Evolutionary conservation across 2,888 invertebrate species (phyloP).

Genomic region (Spilosoma lubricipeda): DNA sequence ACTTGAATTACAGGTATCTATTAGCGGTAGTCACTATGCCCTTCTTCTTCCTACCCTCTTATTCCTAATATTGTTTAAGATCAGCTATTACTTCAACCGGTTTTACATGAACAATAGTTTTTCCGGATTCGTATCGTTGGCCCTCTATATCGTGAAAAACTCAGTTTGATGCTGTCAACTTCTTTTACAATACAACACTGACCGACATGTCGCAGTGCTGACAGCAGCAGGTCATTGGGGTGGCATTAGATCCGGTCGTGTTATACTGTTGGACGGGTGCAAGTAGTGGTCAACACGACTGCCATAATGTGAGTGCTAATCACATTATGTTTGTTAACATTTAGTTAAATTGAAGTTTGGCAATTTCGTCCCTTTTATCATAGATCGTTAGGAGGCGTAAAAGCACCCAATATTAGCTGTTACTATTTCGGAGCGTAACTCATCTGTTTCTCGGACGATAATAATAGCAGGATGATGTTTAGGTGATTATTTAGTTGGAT

Average conservation of each 20-base stretch:
- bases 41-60: too few relatives aligned
- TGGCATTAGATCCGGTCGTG: not conserved
- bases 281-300: not conserved
- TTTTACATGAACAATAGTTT: too few relatives aligned
- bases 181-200: too few relatives aligned
- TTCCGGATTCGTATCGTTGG: too few relatives aligned
- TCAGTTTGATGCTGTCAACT: too few relatives aligned
- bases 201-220: not conserved
- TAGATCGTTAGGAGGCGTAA: not conserved
- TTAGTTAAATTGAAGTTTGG: too few relatives aligned
- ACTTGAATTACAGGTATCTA: too few relatives aligned
- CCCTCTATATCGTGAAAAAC: too few relatives aligned
- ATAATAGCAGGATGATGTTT: slow-evolving; percentile 12
- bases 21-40: too few relatives aligned
- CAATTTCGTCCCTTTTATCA: not conserved
- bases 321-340: not conserved
- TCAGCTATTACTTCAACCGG: too few relatives aligned
- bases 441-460: not conserved
- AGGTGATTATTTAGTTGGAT: slow-evolving; percentile 20
- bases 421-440: not conserved
- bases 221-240: not conserved
- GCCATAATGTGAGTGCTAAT: not conserved
- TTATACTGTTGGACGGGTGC: not conserved
- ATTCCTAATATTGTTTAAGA: too few relatives aligned
- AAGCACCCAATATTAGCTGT: not conserved